Evolutionary conservation across 1,140 invertebrate species (phyloP), one percentile per base, ranked within the genome.

Genomic region (Monochamus saltuarius): DNA sequence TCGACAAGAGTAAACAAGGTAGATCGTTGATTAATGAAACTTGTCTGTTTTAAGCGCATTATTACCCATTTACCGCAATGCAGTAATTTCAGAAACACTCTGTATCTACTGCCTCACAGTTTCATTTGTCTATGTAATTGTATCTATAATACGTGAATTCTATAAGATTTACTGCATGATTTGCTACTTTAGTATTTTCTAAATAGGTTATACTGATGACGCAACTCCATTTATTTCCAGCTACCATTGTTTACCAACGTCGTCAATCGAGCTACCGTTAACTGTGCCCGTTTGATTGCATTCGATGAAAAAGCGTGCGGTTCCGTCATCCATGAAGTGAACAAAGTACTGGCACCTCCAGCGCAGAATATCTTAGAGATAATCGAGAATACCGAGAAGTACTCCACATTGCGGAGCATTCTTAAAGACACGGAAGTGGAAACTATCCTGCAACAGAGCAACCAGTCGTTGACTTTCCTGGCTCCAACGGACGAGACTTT

Each of bases 401-500:
- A 79, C 64, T 74, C 75, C 6, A 78, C 78, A 50, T 74, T 83
- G 22, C 68, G 66, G 17, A 64, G 75, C 35, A 60, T 84, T 4
- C 61, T 83, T 8, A 70, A 77, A 59, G 75, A 75, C 42, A 43
- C 50, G 11, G 73, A 77, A 45, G 59, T 83, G 1, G 77, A 77
- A 57, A 70, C 78, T 14, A 75, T 78, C 43, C 61, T 83, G 8
- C 67, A 70, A 43, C 75, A 77, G 57, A 63, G 65, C 36, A 75
- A 79, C 14, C 56, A 67, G 40, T 73, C 71, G 17, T 71, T 78
- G 10, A 87, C 87, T 0, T 72, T 88, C 3, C 71, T 89, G 29
- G 85, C 84, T 10, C 86, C 86, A 3, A 83, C 82, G 8, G 84
- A 89, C 67, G 83, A 85, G 65, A 84, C 85, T 35, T 87, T 88